Evolutionary conservation across 2,113 vertebrate genomes (phyloP).

Genomic region (Pachyramphus minor): DNA sequence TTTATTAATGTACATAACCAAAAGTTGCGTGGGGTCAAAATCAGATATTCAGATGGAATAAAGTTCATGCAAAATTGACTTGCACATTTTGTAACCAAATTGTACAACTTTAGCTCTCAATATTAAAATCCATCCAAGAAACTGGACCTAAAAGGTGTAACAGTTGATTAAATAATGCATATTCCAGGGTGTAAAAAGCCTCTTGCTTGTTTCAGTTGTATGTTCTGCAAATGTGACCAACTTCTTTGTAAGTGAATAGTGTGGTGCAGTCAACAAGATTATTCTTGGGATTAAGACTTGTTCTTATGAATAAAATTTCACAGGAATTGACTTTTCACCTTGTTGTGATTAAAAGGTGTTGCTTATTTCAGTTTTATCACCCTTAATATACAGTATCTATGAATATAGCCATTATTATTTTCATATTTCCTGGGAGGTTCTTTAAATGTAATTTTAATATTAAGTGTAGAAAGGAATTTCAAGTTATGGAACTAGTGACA

Average conservation of each 20-base stretch:
- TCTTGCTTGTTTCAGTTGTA: neutral
- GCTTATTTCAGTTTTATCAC: neutral
- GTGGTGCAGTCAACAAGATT: neutral
- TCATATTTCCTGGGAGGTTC: neutral
- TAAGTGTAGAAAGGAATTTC: neutral
- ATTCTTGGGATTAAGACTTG: neutral
- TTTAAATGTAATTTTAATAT: neutral
- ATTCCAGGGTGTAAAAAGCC: neutral
- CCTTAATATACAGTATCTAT: neutral
- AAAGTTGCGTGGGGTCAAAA: neutral
- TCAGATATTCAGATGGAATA: neutral
- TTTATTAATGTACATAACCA: slow-evolving; percentile 20
- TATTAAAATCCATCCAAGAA: neutral
- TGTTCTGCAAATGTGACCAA: neutral
- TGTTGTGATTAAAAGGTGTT: neutral
- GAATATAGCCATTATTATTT: neutral
- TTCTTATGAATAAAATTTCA: neutral
- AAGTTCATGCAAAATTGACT: neutral
- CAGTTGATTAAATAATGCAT: neutral
- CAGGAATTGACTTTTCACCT: neutral
- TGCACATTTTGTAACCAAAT: neutral
- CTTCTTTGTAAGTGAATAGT: neutral
- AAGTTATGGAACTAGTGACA: neutral
- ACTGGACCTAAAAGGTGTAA: neutral
- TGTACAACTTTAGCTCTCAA: neutral